Base-by-base conservation (phyloP, 2,888 invertebrate genomes). In the Octonoba sinensis region DNA sequence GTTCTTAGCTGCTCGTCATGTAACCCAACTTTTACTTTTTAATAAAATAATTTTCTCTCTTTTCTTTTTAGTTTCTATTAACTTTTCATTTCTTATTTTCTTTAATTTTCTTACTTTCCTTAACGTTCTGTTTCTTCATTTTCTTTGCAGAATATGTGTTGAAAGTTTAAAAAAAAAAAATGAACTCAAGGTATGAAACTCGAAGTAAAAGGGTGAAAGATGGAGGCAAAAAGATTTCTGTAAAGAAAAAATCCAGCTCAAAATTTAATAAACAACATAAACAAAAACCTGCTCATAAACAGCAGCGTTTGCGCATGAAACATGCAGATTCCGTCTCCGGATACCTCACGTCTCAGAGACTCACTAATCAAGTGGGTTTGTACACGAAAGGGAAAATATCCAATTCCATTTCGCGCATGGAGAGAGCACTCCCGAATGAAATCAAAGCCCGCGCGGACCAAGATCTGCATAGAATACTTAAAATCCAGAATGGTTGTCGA, bases 321-420 rank as follows among this genome's bases (percentile, higher is more conserved):
- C 47, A 64, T 57, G 20, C 22, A 13, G 51, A 73, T 46, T 62
- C 60, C 46, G 57, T 24, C 24, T 82, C 81, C 22, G 49, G 75
- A 20, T 82, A 57, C 70, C 24, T 82, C 16, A 69, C 70, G 15
- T 15, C 81, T 15, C 49, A 75, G 18, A 27, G 81, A 44, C 49
- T 82, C 15, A 82, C 81, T 0, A 82, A 65, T 13, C 57, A 69
- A 36, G 62, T 72, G 16, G 72, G 81, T 44, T 70, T 82, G 44
- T 70, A 70, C 36, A 74, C 57, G 1, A 74, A 82, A 36, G 81
- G 81, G n/a, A 82, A 82, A 65, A 82, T 82, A 36, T 82, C 81
- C 1, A 44, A 82, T 65, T 75, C 70, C 15, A 75, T 82, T 47
- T 75, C 81, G 15, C 54, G 81, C 16, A n/a, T 74, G 1, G 81